Percentiles rank a stretch among this genome's conserved stretches.
These are phyloP conservation scores for Theretra japonica DNA, from an alignment of 2,888 invertebrate genomes.

Conservation along the genomic window DNA sequence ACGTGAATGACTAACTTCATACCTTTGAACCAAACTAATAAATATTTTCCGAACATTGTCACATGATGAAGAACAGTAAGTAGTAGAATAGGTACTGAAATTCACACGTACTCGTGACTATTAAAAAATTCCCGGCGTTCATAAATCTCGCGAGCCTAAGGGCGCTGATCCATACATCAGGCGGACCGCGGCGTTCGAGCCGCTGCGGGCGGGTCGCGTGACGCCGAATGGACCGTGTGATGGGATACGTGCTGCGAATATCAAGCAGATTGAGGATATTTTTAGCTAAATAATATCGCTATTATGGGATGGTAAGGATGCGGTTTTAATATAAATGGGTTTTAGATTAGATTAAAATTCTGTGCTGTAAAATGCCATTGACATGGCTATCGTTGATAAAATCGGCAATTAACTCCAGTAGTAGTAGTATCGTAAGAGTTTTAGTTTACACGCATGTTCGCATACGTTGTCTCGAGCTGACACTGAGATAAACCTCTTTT, in stretches of 20 bases:
- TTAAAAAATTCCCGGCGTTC: slow-evolving; percentile 13
- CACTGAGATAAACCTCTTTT: too few species aligned
- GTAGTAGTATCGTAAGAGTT: too few species aligned
- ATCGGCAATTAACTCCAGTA: too few species aligned
- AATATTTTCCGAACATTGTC: neutral
- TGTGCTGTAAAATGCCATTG: too few species aligned
- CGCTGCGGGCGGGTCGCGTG: slow-evolving; percentile 12
- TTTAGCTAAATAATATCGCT: neutral
- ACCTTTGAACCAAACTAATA: neutral
- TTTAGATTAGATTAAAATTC: neutral
- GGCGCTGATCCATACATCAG: slow-evolving; percentile 29
- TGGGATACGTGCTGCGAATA: slow-evolving; percentile 35
- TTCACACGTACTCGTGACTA: slow-evolving; percentile 32
- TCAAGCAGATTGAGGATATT: slow-evolving; percentile 7
- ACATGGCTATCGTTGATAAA: too few species aligned
- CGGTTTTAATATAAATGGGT: neutral
- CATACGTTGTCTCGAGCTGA: too few species aligned
- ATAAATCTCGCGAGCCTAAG: slow-evolving; percentile 17
- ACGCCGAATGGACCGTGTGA: slow-evolving; percentile 34
- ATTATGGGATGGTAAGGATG: neutral
- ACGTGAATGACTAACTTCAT: neutral
- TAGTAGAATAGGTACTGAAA: neutral
- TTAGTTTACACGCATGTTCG: too few species aligned
- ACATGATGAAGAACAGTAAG: neutral
- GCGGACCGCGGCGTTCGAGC: slow-evolving; percentile 21